Base-by-base conservation (phyloP, 2,888 invertebrate species). In the Carcina quercana region DNA sequence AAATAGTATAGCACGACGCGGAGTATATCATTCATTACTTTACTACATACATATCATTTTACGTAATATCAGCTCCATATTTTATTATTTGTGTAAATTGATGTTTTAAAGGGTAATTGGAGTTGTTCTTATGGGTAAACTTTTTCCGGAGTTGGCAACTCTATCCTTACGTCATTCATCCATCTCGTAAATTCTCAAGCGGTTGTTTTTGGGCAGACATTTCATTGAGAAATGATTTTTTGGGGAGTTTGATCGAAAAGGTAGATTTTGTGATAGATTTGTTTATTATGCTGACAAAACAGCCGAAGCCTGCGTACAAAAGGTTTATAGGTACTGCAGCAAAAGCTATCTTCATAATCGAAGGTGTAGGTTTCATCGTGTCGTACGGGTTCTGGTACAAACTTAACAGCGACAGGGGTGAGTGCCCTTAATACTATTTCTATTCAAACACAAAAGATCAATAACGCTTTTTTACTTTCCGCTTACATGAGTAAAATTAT, bases 401-500 rank as follows among this genome's bases (percentile, higher is more conserved):
- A 71, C 83, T 92, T 64, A 92, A 91, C 60, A 87, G 86, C 29
- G 88, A 89, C 52, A 86, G 89, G 86, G 90, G 93, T 91, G 70
- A 71, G 79, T 67, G 30, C 20, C 35, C 13, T 20, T 15, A 7
- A n/a, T 20, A 6, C 15, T 15, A 7, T 13, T 13, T 27, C 4
- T 4, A 27, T 15, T 15, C 2, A 25, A 25, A 25, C n/a, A n/a
- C n/a, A n/a, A n/a, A n/a, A n/a, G n/a, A n/a, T n/a, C n/a, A n/a
- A n/a, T n/a, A n/a, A n/a, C n/a, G n/a, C n/a, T n/a, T n/a, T n/a
- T n/a, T n/a, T n/a, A n/a, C n/a, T n/a, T n/a, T n/a, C n/a, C n/a
- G n/a, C n/a, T n/a, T n/a, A n/a, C n/a, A n/a, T n/a, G n/a, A n/a
- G n/a, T n/a, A n/a, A n/a, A n/a, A n/a, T n/a, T n/a, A n/a, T n/a